phyloP scores from a whole-genome alignment of 1,140 invertebrate genomes.

The Leptinotarsa defecta region DNA sequence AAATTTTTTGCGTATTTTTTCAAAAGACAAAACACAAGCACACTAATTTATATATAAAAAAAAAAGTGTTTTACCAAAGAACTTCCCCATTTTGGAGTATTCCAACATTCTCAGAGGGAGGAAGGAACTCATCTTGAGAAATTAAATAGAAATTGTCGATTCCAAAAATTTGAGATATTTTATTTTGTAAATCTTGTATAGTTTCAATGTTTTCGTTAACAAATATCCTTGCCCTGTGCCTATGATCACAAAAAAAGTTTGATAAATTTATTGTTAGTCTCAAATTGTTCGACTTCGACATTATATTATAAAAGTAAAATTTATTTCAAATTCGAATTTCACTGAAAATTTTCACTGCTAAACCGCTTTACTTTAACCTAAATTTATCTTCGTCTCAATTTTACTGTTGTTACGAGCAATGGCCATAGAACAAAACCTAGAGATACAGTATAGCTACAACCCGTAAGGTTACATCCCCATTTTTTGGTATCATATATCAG shows the following conservation, averaged over 20 bases:
- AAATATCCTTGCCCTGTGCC: conserved; percentile 24
- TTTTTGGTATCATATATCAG: no score
- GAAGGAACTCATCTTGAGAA: conserved; percentile 29
- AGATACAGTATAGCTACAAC: no score
- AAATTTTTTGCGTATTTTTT: not conserved
- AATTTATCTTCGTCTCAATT: no score
- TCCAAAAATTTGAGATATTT: conserved; percentile 22
- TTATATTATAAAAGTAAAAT: not conserved
- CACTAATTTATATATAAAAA: not conserved
- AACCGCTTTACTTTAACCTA: no score
- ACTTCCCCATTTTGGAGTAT: conserved; percentile 28
- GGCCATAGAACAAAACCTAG: no score
- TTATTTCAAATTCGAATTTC: no score
- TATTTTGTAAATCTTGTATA: conserved; percentile 27
- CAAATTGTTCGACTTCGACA: not conserved
- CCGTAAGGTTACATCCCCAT: no score
- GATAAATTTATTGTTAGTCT: conserved; percentile 22
- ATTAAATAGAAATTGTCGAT: conserved; percentile 30
- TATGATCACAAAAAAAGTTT: conserved; percentile 29
- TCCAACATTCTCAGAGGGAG: conserved; percentile 27
- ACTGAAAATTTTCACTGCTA: no score
- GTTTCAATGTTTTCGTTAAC: conserved; percentile 27
- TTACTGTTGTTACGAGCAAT: no score
- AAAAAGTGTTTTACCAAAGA: conserved; percentile 18
- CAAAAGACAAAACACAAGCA: not conserved